Evolutionary conservation across 2,888 invertebrate species (phyloP), one percentile per base, ranked within the genome.

Genomic region (Drosophila falleni): DNA sequence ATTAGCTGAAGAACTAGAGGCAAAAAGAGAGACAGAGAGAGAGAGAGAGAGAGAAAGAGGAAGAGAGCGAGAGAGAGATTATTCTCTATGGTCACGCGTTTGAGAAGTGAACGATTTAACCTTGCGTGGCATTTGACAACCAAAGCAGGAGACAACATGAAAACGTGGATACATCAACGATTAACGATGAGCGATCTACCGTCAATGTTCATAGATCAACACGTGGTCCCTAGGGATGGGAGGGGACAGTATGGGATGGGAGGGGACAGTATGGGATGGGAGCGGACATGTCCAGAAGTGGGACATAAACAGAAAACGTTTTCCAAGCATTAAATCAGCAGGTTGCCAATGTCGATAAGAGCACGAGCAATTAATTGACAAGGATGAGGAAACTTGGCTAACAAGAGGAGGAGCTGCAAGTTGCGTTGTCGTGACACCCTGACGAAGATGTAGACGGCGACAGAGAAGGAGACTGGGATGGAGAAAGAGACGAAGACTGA

Each of bases 361-460:
- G 16, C 78, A 86, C 58, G 71, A 67, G 69, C 70, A 84, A 84
- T 88, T 88, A 84, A 78, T 59, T 80, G 71, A 77, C 62, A 61
- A 69, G 78, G 72, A 79, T 49, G 67, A 62, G 31, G 33, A 42
- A 16, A 4, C 26, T n/a, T 13, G 31, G 42, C 49, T 9, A 64
- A 35, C 47, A 41, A 16, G 26, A 51, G 37, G 46, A 66, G 29
- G 44, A 60, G 47, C 35, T 13, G 46, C 19, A 39, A 23, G 58
- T 23, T 59, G 29, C 49, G 61, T 74, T 66, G 58, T 75, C 84
- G 75, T 84, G 83, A 82, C 74, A 51, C 62, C 31, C 62, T 46
- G 76, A 74, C 58, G 46, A 23, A 51, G 63, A 54, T 29, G 16
- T 9, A 53, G 54, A 39, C 13, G 29, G 44, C 23, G 37, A 31